A percentile compares a stretch with the other conserved stretches of the same genome.
Conservation (phyloP, 2,888 invertebrate species). For the Temnothorax ravouxi region DNA sequence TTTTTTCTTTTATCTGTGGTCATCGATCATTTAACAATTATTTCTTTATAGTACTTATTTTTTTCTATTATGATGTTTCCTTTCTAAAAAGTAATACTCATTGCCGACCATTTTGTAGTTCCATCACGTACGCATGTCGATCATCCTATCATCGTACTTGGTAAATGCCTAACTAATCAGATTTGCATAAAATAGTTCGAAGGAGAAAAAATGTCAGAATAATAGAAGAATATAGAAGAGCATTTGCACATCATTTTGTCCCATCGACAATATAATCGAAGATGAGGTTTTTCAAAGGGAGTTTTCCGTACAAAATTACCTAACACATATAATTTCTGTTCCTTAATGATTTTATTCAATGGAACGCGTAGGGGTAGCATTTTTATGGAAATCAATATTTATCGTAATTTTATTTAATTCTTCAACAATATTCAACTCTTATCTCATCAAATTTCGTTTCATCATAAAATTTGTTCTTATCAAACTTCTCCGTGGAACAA, state of each 20-base stretch:
- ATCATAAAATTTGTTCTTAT: neutral
- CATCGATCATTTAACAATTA: neutral
- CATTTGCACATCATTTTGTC: neutral
- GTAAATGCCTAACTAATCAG: neutral
- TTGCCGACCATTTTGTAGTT: neutral
- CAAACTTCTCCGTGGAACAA: neutral
- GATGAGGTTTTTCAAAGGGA: neutral
- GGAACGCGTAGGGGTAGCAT: neutral
- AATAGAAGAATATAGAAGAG: neutral
- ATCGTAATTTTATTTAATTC: neutral
- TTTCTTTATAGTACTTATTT: neutral
- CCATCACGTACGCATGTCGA: neutral
- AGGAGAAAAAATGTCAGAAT: neutral
- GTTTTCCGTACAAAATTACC: neutral
- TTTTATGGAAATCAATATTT: neutral
- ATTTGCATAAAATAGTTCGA: constrained; percentile 32
- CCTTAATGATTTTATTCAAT: neutral
- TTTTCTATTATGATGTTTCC: neutral
- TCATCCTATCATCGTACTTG: neutral
- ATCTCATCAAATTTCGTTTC: neutral
- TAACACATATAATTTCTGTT: neutral
- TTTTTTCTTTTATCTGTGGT: neutral
- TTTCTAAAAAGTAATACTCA: neutral
- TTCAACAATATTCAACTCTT: neutral
- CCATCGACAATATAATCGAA: neutral